A percentile compares a stretch with the other conserved stretches of the same genome.
Conservation (phyloP, 1,140 invertebrate genomes). For the Neodiprion fabricii region DNA sequence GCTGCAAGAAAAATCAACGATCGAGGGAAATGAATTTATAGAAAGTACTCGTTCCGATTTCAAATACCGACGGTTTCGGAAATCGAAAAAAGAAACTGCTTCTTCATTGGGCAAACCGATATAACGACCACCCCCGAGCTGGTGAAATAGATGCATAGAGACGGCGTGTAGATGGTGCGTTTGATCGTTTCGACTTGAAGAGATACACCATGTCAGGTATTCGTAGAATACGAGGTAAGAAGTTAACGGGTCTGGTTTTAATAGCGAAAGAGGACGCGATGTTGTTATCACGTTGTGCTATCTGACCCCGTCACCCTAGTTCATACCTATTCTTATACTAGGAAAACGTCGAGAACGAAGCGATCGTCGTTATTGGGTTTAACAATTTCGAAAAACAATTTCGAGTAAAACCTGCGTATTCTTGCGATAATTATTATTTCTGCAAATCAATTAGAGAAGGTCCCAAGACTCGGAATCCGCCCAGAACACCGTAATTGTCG, state of each 20-base stretch:
- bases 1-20: no score
- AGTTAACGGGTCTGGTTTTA: neutral
- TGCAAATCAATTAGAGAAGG: neutral
- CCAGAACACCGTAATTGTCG: no score
- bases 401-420: neutral
- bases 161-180: neutral
- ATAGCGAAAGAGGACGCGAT: slow-evolving; percentile 31
- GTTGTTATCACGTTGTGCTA: slow-evolving; percentile 31
- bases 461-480: no score
- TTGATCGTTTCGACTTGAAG: neutral
- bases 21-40: no score
- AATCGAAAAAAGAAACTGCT: no score
- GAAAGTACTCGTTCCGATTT: no score
- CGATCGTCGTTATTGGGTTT: no score
- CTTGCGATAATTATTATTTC: neutral
- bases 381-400: neutral
- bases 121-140: no score
- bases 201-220: neutral
- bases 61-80: no score
- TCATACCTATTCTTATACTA: neutral
- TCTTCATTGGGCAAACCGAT: no score
- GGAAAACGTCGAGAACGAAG: no score
- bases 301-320: slow-evolving; percentile 42
- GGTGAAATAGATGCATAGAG: neutral
- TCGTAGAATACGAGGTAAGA: neutral